Conservation (phyloP, 2,797 vertebrate genomes). For the Esox masquinongy region DNA sequence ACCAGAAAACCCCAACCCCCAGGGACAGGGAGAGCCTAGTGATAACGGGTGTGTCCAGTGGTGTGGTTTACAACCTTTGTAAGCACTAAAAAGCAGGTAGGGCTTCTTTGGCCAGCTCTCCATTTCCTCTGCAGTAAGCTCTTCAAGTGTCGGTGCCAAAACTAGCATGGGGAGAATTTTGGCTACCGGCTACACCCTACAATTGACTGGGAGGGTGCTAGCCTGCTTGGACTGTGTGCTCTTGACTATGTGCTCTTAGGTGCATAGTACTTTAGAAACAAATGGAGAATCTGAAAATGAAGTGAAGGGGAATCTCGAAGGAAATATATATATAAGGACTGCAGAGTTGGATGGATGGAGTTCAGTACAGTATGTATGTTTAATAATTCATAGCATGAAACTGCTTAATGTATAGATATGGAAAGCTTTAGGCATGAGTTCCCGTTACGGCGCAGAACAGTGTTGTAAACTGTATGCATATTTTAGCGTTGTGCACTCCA, state of each 20-base stretch:
- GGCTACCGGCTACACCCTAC: neutral
- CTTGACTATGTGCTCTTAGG: neutral
- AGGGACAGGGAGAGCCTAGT: neutral
- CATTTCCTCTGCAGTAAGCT: neutral
- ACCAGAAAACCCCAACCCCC: neutral
- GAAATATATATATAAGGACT: neutral
- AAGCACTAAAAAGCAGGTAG: conserved; percentile 2
- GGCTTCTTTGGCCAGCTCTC: neutral
- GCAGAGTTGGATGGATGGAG: neutral
- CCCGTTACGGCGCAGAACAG: neutral
- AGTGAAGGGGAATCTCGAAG: neutral
- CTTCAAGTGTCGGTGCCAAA: neutral
- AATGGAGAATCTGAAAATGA: neutral
- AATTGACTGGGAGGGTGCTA: neutral
- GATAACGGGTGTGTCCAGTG: conserved; percentile 12
- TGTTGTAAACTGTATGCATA: neutral
- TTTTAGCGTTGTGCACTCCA: conserved; percentile 8
- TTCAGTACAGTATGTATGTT: conserved; percentile 1
- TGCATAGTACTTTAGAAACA: neutral
- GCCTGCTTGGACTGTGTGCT: neutral
- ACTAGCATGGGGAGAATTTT: neutral
- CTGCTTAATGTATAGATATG: neutral
- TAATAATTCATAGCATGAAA: conserved; percentile 5
- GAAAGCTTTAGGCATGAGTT: neutral
- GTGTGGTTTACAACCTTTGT: conserved; percentile 15